phyloP scores from a whole-genome alignment of 2,797 vertebrate genomes.

The Hephaestus fuliginosus region DNA sequence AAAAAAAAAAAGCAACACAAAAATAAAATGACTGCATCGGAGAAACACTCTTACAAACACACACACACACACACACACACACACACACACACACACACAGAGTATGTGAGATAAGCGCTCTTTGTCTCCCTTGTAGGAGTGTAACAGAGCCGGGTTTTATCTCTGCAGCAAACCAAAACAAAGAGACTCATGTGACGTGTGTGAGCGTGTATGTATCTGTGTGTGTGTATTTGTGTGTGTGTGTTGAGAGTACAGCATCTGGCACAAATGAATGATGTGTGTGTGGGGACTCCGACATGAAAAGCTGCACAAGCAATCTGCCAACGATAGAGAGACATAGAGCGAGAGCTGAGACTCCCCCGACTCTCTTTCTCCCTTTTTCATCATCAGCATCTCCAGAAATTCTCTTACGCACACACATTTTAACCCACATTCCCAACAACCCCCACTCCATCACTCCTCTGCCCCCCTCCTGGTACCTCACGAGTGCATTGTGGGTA shows the following conservation, averaged over 20 bases:
- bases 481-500: conserved; percentile 66
- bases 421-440: conserved; percentile 68
- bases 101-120: conserved; percentile 65
- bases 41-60: conserved; percentile 30
- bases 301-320: conserved; percentile 52
- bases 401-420: conserved; percentile 34
- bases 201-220: conserved; percentile 25
- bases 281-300: conserved; percentile 42
- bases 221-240: not conserved
- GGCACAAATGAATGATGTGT: conserved; percentile 57
- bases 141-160: conserved; percentile 80
- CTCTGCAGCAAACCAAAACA: conserved; percentile 76
- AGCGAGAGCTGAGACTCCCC: conserved; percentile 4
- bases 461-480: conserved; percentile 40
- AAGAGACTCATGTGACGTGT: conserved; percentile 71
- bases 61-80: conserved; percentile 22
- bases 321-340: conserved; percentile 10
- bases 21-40: conserved; percentile 11
- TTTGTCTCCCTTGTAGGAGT: conserved; percentile 74
- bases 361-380: not conserved
- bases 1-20: no score
- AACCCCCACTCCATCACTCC: conserved; percentile 49
- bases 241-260: conserved; percentile 50
- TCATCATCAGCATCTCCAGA: conserved; percentile 55
- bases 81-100: conserved; percentile 36